These are phyloP conservation scores for Pterostichus niger DNA, from an alignment of 2,888 invertebrate genomes.

Conservation along the genomic window DNA sequence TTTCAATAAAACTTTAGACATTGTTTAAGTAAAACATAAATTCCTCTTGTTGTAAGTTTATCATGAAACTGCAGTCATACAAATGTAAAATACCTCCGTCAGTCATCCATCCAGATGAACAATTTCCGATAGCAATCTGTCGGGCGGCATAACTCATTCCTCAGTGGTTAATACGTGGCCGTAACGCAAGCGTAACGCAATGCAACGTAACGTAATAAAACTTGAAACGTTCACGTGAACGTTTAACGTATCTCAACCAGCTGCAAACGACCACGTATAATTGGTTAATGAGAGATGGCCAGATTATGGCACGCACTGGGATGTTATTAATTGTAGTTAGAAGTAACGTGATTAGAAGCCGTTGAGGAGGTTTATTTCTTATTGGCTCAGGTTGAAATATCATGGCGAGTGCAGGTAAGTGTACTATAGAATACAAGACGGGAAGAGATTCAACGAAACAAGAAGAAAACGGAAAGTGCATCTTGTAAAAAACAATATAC, in stretches of 20 bases:
- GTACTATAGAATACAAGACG: too few relatives aligned
- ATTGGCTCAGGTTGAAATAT: too few relatives aligned
- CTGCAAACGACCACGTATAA: slow-evolving; percentile 29
- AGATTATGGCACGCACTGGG: slow-evolving; percentile 30
- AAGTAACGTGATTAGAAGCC: neutral
- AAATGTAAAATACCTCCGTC: neutral
- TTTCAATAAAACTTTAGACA: too few relatives aligned
- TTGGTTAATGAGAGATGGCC: slow-evolving; percentile 41
- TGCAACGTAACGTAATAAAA: slow-evolving; percentile 10
- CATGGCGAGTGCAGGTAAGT: too few relatives aligned
- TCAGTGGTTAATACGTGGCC: slow-evolving; percentile 10
- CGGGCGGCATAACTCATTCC: slow-evolving; percentile 23
- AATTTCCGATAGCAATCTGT: slow-evolving; percentile 37
- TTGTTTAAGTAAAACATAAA: too few relatives aligned
- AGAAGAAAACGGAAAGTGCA: too few relatives aligned
- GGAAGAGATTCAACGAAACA: too few relatives aligned
- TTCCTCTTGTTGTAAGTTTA: too few relatives aligned
- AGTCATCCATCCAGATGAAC: neutral
- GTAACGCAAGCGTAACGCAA: slow-evolving; percentile 41
- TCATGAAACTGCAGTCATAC: too few relatives aligned
- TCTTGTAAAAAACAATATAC: too few relatives aligned
- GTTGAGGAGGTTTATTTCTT: neutral
- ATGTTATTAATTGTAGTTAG: slow-evolving; percentile 35
- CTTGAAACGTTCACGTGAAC: neutral
- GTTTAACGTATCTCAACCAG: slow-evolving; percentile 36